Evolutionary conservation across 2,888 invertebrate species (phyloP).

Genomic region (Sericinus montela): DNA sequence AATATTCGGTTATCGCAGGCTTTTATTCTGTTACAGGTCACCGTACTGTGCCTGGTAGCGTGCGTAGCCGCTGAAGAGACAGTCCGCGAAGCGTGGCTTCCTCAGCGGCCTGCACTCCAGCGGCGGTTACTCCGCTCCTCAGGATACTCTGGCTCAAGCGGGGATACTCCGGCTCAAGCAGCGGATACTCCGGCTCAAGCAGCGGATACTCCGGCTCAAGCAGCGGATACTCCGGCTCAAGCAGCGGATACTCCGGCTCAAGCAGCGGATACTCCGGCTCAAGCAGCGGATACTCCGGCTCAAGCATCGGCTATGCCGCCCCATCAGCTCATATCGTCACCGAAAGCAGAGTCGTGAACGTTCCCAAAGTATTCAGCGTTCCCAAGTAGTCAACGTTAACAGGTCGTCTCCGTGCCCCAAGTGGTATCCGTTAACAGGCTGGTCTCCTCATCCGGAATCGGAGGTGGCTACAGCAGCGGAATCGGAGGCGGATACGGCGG

Average conservation of each 20-base stretch:
- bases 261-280: not conserved
- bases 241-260: not conserved
- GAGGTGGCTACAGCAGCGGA: slow-evolving; percentile 22
- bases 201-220: no score
- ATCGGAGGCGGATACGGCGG: slow-evolving; percentile 19
- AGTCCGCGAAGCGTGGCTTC: slow-evolving; percentile 47
- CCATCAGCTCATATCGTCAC: slow-evolving; percentile 36
- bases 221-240: no score
- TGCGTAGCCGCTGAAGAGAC: slow-evolving; percentile 31
- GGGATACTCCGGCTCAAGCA: no score
- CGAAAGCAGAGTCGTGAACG: slow-evolving; percentile 40
- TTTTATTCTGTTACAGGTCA: no score
- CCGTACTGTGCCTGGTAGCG: slow-evolving; percentile 27
- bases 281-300: slow-evolving; percentile 13
- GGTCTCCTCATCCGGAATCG: slow-evolving; percentile 40
- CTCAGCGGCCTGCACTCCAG: slow-evolving; percentile 26
- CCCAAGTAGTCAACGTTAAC: slow-evolving; percentile 39
- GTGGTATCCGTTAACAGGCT: slow-evolving; percentile 40
- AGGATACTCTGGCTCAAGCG: no score
- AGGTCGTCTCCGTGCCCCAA: slow-evolving; percentile 45
- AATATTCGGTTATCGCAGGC: no score
- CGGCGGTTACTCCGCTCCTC: not conserved
- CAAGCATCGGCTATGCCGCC: slow-evolving; percentile 21
- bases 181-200: no score
- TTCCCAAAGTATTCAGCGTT: slow-evolving; percentile 38